Base-by-base conservation (phyloP, 1,140 invertebrate species). In the Probaryconus sp. region DNA sequence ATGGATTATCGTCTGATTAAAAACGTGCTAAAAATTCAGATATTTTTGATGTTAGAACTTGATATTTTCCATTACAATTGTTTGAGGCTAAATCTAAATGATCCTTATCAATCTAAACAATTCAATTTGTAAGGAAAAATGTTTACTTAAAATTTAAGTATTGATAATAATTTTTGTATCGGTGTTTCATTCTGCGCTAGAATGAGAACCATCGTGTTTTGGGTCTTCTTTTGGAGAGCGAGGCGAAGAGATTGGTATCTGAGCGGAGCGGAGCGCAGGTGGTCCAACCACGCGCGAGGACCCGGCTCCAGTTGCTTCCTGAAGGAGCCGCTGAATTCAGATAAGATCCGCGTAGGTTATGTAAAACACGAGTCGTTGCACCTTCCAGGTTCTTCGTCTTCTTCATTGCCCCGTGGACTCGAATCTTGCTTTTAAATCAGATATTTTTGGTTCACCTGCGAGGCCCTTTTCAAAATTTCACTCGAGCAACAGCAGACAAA, bases 361-460 rank as follows among this genome's bases (percentile, higher is more conserved):
- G 70, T 81, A 78, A 80, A 82, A 81, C 81, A 80, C 73, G 74
- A 78, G 76, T 77, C 77, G 79, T 79, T 68, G 71, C 78, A 67
- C 72, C 71, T 72, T 56, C 45, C 37, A 26, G 40, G 53, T 55
- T 67, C 68, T 80, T 74, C 71, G 45, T 79, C 75, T 78, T 67
- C 53, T 60, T 73, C 20, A 43, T 61, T 51, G n/a, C 30, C 28
- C 38, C 40, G 31, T 35, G 42, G 14, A 47, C 45, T 51, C 45
- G n/a, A 67, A 50, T 43, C 31, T 68, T 28, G 51, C 20, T 72
- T 33, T 72, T 58, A 64, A 72, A 72, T 72, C 69, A 60, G 60
- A 72, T 65, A 51, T 60, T 58, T 72, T 42, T 58, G 60, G 65
- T 72, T 43, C 69, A 72, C 69, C 69, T 64, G 69, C 53, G 35